Base-by-base conservation (phyloP, 2,797 vertebrate species). In the Crenuchus spilurus region DNA sequence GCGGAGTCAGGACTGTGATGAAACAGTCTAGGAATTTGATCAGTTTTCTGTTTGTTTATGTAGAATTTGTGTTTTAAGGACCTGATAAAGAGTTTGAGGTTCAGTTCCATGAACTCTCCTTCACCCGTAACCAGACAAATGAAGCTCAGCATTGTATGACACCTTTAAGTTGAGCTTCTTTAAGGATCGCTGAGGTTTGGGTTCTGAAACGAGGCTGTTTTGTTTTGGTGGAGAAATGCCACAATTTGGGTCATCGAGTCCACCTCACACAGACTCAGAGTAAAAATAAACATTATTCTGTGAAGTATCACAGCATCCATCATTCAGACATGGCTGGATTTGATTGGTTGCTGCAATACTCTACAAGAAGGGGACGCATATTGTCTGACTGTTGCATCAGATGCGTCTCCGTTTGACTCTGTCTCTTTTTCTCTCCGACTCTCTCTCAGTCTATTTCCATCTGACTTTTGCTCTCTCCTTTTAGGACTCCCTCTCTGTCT, bases 301-400 rank as follows among this genome's bases (percentile, higher is more conserved):
- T 39, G 8, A 52, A 11, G 49, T 62, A 18, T 63, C 67, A 16
- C 13, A 52, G 24, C 33, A 60, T 70, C 28, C 28, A 51, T 52
- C 42, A 48, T 68, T 77, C 41, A 64, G 9, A 28, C 49, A 22
- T 14, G 24, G 22, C 9, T 6, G 16, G 71, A 24, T 11, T 30
- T 9, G 52, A 81, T 75, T 75, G 76, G 69, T 28, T 62, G 67
- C 63, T 13, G 37, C 18, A 52, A 55, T 62, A 39, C 24, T 10
- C 20, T 80, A 85, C 75, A 83, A 76, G 79, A 86, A 85, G 69
- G 74, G 54, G n/a, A 66, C 54, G 74, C 39, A 77, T 22, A 2
- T 16, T 82, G 54, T 71, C 46, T 76, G 18, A 35, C 37, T 70
- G 63, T 77, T 58, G 80, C 80, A 80, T 80, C 81, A 78, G 30